These are phyloP conservation scores for Spodoptera picta DNA, from an alignment of 2,888 invertebrate genomes.

Conservation along the genomic window DNA sequence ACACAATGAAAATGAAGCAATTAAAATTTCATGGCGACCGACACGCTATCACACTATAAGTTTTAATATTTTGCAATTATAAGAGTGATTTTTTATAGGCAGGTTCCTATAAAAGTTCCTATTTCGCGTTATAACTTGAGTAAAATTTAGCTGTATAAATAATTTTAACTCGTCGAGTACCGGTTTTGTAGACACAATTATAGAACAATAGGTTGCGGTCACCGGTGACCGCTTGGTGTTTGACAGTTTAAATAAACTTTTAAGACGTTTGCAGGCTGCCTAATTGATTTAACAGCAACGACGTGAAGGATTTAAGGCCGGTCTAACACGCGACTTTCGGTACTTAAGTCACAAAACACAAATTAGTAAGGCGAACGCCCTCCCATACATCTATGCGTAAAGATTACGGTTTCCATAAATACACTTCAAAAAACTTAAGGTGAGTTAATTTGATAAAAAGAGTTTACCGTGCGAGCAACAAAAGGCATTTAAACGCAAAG, in stretches of 20 bases:
- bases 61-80: slow-evolving; percentile 47
- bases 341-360: slow-evolving; percentile 63
- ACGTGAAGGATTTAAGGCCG: slow-evolving; percentile 67
- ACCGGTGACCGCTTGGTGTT: too few relatives aligned
- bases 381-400: slow-evolving; percentile 24
- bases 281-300: slow-evolving; percentile 77
- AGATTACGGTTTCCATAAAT: slow-evolving; percentile 45
- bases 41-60: slow-evolving; percentile 48
- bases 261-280: slow-evolving; percentile 64
- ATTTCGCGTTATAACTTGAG: slow-evolving; percentile 32
- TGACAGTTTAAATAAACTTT: too few relatives aligned
- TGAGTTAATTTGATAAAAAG: slow-evolving; percentile 78
- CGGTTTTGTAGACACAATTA: too few relatives aligned
- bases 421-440: slow-evolving; percentile 61
- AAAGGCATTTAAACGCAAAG: slow-evolving; percentile 85
- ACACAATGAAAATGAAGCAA: slow-evolving; percentile 51
- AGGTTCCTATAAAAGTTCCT: slow-evolving; percentile 19
- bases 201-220: too few relatives aligned
- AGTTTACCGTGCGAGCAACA: slow-evolving; percentile 76
- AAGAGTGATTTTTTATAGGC: slow-evolving; percentile 30
- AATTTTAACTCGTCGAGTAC: too few relatives aligned
- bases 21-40: slow-evolving; percentile 46
- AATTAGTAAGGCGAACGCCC: slow-evolving; percentile 53
- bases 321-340: slow-evolving; percentile 68
- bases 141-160: slow-evolving; percentile 52